Evolutionary conservation across 2,888 invertebrate genomes (phyloP).

Genomic region (Callosobruchus maculatus): DNA sequence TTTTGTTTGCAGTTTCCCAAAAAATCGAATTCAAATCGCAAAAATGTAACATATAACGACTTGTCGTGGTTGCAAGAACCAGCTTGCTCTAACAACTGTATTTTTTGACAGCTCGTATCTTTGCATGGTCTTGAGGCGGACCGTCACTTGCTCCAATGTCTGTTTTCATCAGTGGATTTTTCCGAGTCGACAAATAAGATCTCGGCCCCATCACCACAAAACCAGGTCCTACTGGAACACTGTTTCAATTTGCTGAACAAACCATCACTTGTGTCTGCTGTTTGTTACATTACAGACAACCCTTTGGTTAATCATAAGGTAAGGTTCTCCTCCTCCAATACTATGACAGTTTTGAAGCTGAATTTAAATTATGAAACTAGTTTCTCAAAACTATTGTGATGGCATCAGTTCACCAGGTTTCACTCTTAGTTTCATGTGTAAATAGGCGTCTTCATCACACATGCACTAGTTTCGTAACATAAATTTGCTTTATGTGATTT

Average conservation of each 20-base stretch:
- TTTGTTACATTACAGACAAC: slow-evolving; percentile 85
- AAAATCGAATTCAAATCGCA: slow-evolving; percentile 28
- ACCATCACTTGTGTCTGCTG: slow-evolving; percentile 80
- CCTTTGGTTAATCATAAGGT: slow-evolving; percentile 75
- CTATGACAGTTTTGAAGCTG: too few relatives aligned
- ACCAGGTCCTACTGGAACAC: slow-evolving; percentile 75
- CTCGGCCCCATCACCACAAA: slow-evolving; percentile 58
- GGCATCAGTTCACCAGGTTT: too few relatives aligned
- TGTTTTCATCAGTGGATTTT: slow-evolving; percentile 87
- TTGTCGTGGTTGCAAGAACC: background rate
- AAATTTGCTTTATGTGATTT: too few relatives aligned
- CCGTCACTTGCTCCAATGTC: slow-evolving; percentile 92
- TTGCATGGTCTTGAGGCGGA: slow-evolving; percentile 95
- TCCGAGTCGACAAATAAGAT: slow-evolving; percentile 58
- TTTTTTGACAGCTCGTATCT: slow-evolving; percentile 71
- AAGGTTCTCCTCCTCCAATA: slow-evolving; percentile 22
- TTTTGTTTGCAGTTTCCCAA: slow-evolving; percentile 27
- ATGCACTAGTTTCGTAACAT: too few relatives aligned
- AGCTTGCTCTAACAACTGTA: slow-evolving; percentile 30
- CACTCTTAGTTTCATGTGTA: too few relatives aligned
- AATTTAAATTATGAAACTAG: too few relatives aligned
- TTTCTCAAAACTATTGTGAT: too few relatives aligned
- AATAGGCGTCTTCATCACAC: too few relatives aligned
- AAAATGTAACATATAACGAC: slow-evolving; percentile 11
- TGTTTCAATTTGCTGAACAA: slow-evolving; percentile 76